Evolutionary conservation across 2,113 vertebrate genomes (phyloP).

Genomic region (Datnioides undecimradiatus): DNA sequence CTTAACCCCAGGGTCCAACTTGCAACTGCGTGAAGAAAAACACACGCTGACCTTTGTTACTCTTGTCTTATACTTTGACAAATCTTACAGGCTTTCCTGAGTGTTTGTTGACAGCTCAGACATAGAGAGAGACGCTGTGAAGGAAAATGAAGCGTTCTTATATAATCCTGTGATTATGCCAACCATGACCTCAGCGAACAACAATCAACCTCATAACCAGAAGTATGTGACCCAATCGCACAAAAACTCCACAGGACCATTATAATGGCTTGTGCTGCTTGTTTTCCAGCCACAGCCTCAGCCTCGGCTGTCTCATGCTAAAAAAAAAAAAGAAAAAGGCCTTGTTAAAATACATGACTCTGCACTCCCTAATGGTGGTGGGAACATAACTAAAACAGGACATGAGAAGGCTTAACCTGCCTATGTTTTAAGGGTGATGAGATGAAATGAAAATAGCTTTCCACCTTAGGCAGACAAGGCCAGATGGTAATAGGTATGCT

Average conservation of each 20-base stretch:
- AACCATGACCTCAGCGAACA: conserved; percentile 70
- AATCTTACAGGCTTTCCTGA: conserved; percentile 9
- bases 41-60: conserved; percentile 11
- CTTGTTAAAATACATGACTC: conserved; percentile 43
- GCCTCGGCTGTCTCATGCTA: conserved; percentile 45
- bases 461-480: conserved; percentile 26
- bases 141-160: conserved; percentile 61
- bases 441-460: conserved; percentile 33
- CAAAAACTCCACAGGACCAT: conserved; percentile 36
- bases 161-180: conserved; percentile 70
- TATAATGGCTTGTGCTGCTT: conserved; percentile 37
- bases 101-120: conserved; percentile 39
- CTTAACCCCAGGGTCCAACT: conserved; percentile 13
- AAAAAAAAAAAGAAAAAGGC: conserved; percentile 2
- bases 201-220: conserved; percentile 61
- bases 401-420: neutral
- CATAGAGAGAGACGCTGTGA: neutral
- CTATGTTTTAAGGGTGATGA: conserved; percentile 18
- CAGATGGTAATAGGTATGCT: conserved; percentile 45
- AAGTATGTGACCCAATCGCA: conserved; percentile 67
- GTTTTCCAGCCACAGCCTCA: conserved; percentile 48
- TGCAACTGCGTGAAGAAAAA: neutral
- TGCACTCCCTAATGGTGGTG: conserved; percentile 1
- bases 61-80: neutral
- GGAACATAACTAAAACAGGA: conserved; percentile 13